phyloP scores from a whole-genome alignment of 1,140 invertebrate species.

The Drosophila watanabei region DNA sequence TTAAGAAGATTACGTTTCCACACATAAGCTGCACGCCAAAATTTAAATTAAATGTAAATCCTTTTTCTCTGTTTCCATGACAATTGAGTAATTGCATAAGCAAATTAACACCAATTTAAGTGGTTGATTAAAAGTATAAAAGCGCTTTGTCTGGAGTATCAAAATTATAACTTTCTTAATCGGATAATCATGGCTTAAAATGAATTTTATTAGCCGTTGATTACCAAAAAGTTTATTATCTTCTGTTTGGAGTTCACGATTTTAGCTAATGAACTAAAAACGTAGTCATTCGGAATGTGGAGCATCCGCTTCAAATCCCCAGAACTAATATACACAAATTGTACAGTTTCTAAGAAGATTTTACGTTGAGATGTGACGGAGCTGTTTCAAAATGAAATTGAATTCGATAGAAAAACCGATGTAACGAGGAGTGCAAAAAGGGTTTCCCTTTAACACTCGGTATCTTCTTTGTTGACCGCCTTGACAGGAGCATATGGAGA shows the following conservation, averaged over 20 bases:
- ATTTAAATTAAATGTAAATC: not conserved
- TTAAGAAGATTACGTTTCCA: not conserved
- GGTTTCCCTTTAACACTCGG: not conserved
- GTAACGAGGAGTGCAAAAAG: constrained; percentile 5
- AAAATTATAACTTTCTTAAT: not conserved
- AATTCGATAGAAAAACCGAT: constrained; percentile 40
- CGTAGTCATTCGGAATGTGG: not conserved
- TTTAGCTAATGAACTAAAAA: not conserved
- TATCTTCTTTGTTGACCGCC: constrained; percentile 8
- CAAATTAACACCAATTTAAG: not conserved
- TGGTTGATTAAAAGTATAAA: not conserved
- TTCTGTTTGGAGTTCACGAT: not conserved
- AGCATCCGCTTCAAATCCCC: constrained; percentile 1
- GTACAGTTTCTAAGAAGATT: constrained; percentile 2
- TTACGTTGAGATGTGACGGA: not conserved
- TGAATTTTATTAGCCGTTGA: not conserved
- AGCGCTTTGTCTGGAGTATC: not conserved
- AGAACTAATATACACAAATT: constrained; percentile 8
- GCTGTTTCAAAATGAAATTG: constrained; percentile 41
- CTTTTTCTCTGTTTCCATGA: not conserved
- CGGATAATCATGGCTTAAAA: not conserved
- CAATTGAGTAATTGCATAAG: not conserved
- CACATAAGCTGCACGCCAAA: not conserved
- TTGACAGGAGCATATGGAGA: constrained; percentile 30
- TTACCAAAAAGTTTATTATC: not conserved